Base-by-base conservation (phyloP, 2,797 vertebrate species). In the Myotis planiceps region DNA sequence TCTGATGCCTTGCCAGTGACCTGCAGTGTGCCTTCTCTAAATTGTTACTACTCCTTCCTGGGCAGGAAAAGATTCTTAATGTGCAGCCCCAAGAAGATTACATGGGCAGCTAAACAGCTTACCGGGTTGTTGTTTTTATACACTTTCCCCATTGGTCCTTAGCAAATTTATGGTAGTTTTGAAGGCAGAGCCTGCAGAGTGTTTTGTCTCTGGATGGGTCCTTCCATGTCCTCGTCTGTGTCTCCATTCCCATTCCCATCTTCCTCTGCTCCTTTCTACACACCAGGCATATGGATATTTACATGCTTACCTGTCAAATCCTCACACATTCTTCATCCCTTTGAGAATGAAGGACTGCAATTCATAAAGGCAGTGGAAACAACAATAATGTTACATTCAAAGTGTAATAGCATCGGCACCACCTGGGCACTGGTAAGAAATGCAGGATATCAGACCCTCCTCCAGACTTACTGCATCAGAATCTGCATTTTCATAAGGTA, bases 71-170 rank as follows among this genome's bases (percentile, higher is more conserved):
- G 89, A 58, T 68, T 65, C 87, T 96, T 85, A 92, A 71, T 47
- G 39, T 86, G 32, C 2, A 79, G 47, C 58, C 25, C 14, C 66
- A 93, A 93, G 69, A 37, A 92, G 90, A 96, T 96, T 84, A 96
- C 37, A 16, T 0, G 19, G 49, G 18, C 10, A 51, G 34, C 85
- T 94, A 86, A 92, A 63, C 2, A 75, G 80, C 25, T 97, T 92
- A 32, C 5, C 4, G 21, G 9, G 29, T 15, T 42, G 42, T 42
- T 42, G 2, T 13, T 82, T 85, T 69, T 15, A 65, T 42, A 18
- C 47, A 32, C 18, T 82, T 53, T 49, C 27, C 12, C 13, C 1
- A 1, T 34, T 34, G 16, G 16, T 81, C 74, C 78, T 96, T 63
- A 25, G 42, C 66, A 95, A 89, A 87, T 95, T 69, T 37, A 76